phyloP scores from a whole-genome alignment of 2,113 vertebrate species.

The Panthera tigris region DNA sequence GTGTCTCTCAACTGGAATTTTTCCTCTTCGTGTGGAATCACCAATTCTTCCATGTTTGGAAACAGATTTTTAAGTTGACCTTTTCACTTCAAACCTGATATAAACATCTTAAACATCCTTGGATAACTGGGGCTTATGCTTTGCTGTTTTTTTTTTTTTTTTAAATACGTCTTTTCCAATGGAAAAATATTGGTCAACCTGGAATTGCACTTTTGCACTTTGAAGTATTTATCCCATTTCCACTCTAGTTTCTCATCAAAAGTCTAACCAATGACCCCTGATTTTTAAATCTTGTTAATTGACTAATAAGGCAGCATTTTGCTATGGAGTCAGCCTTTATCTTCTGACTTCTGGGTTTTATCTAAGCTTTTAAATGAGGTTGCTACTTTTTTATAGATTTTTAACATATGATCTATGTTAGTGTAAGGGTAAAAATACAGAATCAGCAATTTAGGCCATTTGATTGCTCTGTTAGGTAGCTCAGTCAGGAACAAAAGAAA shows the following conservation, averaged over 20 bases:
- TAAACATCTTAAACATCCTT: conserved; percentile 1
- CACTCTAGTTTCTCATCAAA: not conserved
- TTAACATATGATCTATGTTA: not conserved
- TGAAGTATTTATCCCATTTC: not conserved
- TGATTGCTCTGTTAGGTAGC: not conserved
- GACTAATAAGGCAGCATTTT: not conserved
- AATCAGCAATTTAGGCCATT: conserved; percentile 20
- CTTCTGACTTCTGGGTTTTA: conserved; percentile 35
- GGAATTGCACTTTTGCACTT: not conserved
- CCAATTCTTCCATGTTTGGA: not conserved
- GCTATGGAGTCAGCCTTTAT: not conserved
- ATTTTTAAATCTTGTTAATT: conserved; percentile 11
- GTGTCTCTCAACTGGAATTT: not conserved
- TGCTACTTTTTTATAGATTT: conserved; percentile 36
- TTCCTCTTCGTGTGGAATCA: not conserved
- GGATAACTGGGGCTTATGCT: not conserved
- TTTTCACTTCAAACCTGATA: not conserved
- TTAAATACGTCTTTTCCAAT: not conserved
- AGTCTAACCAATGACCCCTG: not conserved
- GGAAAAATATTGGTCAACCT: not conserved
- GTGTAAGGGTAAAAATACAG: not conserved
- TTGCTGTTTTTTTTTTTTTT: conserved; percentile 18
- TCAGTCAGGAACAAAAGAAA: conserved; percentile 16
- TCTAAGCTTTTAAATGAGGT: conserved; percentile 13
- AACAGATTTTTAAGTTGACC: not conserved